A percentile compares a stretch with the other conserved stretches of the same genome.
Evolutionary conservation across 2,113 vertebrate genomes (phyloP).

Genomic region (Stigmatopora argus): DNA sequence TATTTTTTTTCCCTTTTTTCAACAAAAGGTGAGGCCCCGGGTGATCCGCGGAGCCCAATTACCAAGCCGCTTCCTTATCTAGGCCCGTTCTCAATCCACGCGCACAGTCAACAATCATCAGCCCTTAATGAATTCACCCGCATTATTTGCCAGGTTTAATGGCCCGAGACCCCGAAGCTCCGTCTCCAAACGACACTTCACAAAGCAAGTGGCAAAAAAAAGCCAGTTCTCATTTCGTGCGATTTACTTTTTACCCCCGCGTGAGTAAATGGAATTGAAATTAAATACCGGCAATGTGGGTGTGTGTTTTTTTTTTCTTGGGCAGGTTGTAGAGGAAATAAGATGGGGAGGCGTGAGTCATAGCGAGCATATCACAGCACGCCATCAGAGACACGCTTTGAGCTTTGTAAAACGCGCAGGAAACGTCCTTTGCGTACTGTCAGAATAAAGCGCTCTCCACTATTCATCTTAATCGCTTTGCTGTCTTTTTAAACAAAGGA

Average conservation of each 20-base stretch:
- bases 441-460: not conserved
- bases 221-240: conserved; percentile 29
- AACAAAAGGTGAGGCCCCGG: conserved; percentile 12
- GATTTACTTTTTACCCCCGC: conserved; percentile 18
- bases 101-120: conserved; percentile 41
- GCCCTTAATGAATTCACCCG: conserved; percentile 54
- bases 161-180: conserved; percentile 39
- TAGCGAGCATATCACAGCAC: not conserved
- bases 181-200: conserved; percentile 38
- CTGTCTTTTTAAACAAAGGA: not conserved
- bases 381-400: not conserved
- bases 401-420: not conserved
- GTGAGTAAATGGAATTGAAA: conserved; percentile 23
- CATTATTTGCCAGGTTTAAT: conserved; percentile 60
- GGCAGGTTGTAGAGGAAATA: conserved; percentile 17
- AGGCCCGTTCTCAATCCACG: conserved; percentile 22
- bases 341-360: not conserved
- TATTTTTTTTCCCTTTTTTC: conserved; percentile 28
- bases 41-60: conserved; percentile 44
- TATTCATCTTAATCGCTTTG: not conserved
- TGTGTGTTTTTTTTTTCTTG: conserved; percentile 1
- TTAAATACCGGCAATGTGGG: conserved; percentile 14
- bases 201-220: conserved; percentile 44
- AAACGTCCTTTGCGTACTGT: not conserved
- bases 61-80: conserved; percentile 45